Evolutionary conservation across 35 echinoderm and acorn worm genomes (phyloP).

Genomic region (Amphiura filiformis): DNA sequence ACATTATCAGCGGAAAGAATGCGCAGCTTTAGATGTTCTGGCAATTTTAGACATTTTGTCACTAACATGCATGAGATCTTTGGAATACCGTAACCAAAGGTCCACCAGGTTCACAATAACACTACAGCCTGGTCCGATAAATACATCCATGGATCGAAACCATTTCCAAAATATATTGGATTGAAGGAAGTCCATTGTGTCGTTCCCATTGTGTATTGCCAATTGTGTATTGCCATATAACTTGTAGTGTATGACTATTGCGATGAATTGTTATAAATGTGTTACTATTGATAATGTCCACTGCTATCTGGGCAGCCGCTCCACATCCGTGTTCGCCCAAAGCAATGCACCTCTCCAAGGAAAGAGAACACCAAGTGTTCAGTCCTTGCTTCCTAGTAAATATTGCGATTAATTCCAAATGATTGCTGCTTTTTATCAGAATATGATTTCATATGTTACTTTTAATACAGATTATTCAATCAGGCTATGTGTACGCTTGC

Average conservation of each 20-base stretch:
- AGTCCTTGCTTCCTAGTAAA: not conserved
- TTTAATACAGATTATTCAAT: too few relatives aligned
- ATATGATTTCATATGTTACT: too few relatives aligned
- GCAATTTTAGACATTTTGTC: constrained; percentile 47
- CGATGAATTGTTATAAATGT: not conserved
- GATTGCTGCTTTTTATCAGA: too few relatives aligned
- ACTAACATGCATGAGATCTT: constrained; percentile 68
- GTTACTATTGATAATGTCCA: not conserved
- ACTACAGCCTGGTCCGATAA: constrained; percentile 72
- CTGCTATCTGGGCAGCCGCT: constrained; percentile 13
- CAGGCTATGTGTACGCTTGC: too few relatives aligned
- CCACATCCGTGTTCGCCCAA: constrained; percentile 43
- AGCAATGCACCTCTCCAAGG: constrained; percentile 42
- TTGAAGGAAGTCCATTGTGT: constrained; percentile 17
- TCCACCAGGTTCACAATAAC: constrained; percentile 72
- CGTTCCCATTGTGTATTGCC: constrained; percentile 38
- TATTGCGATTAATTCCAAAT: too few relatives aligned
- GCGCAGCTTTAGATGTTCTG: not conserved
- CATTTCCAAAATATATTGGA: constrained; percentile 23
- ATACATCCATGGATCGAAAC: constrained; percentile 30
- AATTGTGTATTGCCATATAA: constrained; percentile 58
- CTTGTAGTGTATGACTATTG: constrained; percentile 31
- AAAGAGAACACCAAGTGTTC: constrained; percentile 35
- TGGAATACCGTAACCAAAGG: constrained; percentile 53
- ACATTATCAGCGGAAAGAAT: constrained; percentile 6